Conservation (phyloP, 2,113 vertebrate species). For the Camarhynchus parvulus region DNA sequence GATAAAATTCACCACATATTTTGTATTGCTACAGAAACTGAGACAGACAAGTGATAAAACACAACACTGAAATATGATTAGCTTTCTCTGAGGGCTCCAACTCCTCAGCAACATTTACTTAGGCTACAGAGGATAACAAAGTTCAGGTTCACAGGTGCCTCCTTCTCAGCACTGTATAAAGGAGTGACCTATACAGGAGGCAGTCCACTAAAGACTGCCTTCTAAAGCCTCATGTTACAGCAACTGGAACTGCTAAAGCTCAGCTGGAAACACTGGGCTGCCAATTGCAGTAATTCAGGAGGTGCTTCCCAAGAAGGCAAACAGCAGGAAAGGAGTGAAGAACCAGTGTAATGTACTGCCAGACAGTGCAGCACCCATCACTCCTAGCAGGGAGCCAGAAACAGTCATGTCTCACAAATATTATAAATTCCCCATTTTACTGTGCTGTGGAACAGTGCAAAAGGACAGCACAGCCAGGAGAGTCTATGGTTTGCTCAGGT, state of each 20-base stretch:
- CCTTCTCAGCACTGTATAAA: rapidly evolving
- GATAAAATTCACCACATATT: neutral
- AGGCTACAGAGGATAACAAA: neutral
- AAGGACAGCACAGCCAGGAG: neutral
- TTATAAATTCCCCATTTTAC: neutral
- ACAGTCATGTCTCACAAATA: neutral
- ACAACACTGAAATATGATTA: neutral
- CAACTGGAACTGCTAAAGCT: neutral
- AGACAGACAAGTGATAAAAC: neutral
- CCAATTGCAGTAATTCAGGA: neutral
- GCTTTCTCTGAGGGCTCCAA: neutral
- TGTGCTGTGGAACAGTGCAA: neutral
- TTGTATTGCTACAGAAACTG: neutral
- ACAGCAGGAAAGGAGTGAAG: neutral
- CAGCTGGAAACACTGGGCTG: neutral
- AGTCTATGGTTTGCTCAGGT: neutral
- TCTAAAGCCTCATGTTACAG: neutral
- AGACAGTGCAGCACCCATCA: neutral
- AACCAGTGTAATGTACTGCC: neutral
- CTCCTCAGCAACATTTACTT: neutral
- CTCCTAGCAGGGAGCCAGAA: neutral
- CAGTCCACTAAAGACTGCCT: neutral
- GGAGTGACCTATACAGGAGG: neutral
- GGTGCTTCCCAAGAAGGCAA: neutral
- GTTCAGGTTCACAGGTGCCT: neutral